Evolutionary conservation across 1,140 invertebrate genomes (phyloP), one percentile per base, ranked within the genome.

Genomic region (Papilio aristodemus): DNA sequence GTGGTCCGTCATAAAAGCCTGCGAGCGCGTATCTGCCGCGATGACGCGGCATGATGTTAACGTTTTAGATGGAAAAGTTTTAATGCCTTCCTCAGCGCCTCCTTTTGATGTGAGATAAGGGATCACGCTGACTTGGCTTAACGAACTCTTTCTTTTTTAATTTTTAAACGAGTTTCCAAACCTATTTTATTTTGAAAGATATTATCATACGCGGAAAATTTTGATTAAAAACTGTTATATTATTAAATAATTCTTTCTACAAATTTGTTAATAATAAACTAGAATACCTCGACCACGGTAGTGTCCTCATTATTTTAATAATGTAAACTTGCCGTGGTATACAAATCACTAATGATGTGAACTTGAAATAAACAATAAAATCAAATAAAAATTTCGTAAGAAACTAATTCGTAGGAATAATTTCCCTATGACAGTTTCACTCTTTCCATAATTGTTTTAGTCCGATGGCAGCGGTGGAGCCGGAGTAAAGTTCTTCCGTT

Each of bases 81-180:
- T 17, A 50, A 50, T 50, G 46, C 17, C 46, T 25, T 50, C 46
- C 8, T 17, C 46, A 9, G 10, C 17, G 46, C 46, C 46, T 22
- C 46, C 46, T 50, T 19, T 10, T 50, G 17, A 50, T 22, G 19
- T 50, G 11, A 50, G 46, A 50, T 50, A 50, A 22, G 46, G 8
- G 17, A 50, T 50, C 46, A 50, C 19, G 46, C 46, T 50, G 46
- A 50, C 46, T 50, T 19, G 8, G 46, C 46, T 50, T 50, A 50
- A 50, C 46, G 46, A 50, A 50, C 46, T 22, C 46, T 50, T 50
- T 50, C 17, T 17, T 50, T 50, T 50, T 50, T 50, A 50, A 50
- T 50, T 50, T 50, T 50, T 50, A 50, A 50, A 50, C 46, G 46
- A 50, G 46, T 50, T 50, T 50, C 46, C 1, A 50, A 50, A 50